Evolutionary conservation across 2,113 vertebrate genomes (phyloP), one percentile per base, ranked within the genome.

Genomic region (Sula dactylatra): DNA sequence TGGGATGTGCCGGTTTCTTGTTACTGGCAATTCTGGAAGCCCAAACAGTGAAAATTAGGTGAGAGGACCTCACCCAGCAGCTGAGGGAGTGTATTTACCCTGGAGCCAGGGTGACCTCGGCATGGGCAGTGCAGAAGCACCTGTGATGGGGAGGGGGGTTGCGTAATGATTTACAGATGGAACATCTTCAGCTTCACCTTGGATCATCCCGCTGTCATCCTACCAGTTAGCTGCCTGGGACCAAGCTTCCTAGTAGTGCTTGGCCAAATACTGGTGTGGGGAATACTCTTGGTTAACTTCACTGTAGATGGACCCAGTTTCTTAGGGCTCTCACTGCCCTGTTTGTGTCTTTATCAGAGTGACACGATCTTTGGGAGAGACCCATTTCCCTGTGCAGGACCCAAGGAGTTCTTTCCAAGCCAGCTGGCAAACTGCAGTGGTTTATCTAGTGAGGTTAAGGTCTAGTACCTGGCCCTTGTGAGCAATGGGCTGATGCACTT

Each of bases 11-110:
- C 9, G 2, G 4, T 6, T 34, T 64, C 49, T 17, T 2, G 25
- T 34, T 52, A 2, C 26, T 20, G 47, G 16, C 0, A 0, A 11
- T 13, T 50, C 62, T 2, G 2, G 50, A 44, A 26, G 38, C 38
- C 49, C 88, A 36, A 20, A 59, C 9, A 16, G 32, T 32, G 44
- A 45, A 73, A 59, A 22, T 21, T 14, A n/a, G 55, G n/a, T 7
- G 72, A 47, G n/a, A 50, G 38, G 54, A 49, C 3, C 31, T 64
- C 16, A 7, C 31, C 14, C 31, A 17, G 40, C 13, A 26, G 52
- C 78, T 36, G 36, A 42, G n/a, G 14, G 59, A 27, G 11, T 3
- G 38, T 13, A 11, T 24, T 47, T 38, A 38, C 34, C 26, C 47
- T 27, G 62, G 6, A 70, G 64, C 31, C 17, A 36, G 26, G 29